Evolutionary conservation across 2,797 vertebrate genomes (phyloP).

Genomic region (Eulemur mongoz): DNA sequence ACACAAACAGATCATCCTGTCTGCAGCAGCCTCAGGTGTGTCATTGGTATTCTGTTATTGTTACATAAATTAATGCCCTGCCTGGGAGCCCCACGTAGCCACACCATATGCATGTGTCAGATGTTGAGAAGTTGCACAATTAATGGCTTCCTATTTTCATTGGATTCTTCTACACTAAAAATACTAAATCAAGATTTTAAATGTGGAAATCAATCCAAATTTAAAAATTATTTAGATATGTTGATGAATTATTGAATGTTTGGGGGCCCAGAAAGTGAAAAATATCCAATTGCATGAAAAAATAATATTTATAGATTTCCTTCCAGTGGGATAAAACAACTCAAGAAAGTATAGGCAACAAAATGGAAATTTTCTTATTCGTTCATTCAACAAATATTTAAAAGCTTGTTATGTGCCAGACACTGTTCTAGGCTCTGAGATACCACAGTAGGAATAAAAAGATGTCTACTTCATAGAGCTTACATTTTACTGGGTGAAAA

Average conservation of each 20-base stretch:
- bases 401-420: neutral
- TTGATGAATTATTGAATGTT: slow-evolving; percentile 60
- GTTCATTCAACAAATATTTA: neutral
- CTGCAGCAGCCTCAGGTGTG: neutral
- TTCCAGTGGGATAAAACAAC: slow-evolving; percentile 22
- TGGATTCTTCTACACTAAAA: slow-evolving; percentile 9
- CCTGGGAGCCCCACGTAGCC: neutral
- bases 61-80: slow-evolving; percentile 17
- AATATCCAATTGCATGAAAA: slow-evolving; percentile 28
- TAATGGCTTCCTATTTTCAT: slow-evolving; percentile 30
- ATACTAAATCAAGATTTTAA: slow-evolving; percentile 58
- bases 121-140: neutral
- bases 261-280: slow-evolving; percentile 9
- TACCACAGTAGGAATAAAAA: neutral
- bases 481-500: neutral
- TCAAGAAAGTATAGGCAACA: neutral
- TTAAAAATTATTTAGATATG: slow-evolving; percentile 54
- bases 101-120: neutral
- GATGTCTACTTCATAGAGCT: neutral
- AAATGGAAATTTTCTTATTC: neutral
- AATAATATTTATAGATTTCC: slow-evolving; percentile 48
- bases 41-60: neutral
- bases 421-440: neutral
- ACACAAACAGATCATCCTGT: neutral
- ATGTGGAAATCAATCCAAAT: slow-evolving; percentile 53